Base-by-base conservation (phyloP, 2,113 vertebrate species). In the Psilopogon haemacephalus region DNA sequence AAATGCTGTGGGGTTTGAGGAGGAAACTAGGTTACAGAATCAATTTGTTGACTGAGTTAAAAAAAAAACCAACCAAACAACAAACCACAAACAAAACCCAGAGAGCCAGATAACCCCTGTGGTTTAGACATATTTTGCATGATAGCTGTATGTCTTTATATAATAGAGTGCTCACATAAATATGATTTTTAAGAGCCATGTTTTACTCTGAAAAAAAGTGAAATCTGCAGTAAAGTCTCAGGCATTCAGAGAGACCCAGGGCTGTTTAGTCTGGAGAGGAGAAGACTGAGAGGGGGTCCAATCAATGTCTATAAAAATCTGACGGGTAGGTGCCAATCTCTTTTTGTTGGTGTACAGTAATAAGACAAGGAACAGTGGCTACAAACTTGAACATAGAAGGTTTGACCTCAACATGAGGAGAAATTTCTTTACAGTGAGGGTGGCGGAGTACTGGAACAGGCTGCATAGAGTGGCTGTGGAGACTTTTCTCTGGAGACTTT, bases 11-110 rank as follows among this genome's bases (percentile, higher is more conserved):
- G 89, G 89, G 81, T 92, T 87, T 91, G 89, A 76, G 89, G 63
- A 95, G 63, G 67, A 96, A 96, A 95, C 74, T 96, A 85, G 94
- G 94, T 95, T 96, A 96, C 81, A 79, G 78, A 94, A 96, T 96
- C 95, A 95, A 89, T 96, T 92, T 89, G 87, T 95, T 86, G 87
- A 79, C 84, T 68, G 92, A 86, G 50, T 94, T 67, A 4, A 88
- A 85, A 84, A 63, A 73, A 63, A 26, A 62, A 67, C 11, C 46
- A 24, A 4, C 44, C 55, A 17, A 23, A 21, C 24, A 69, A 69
- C 14, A 56, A 72, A 58, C 27, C 17, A 11, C 54, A 23, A 84
- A 37, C 28, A 33, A n/a, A 27, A 35, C 13, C 33, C 37, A 73
- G 87, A 15, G 33, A 50, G 32, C 19, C 60, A 67, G n/a, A 88